Base-by-base conservation (phyloP, 2,113 vertebrate genomes). In the Elephantulus edwardii region DNA sequence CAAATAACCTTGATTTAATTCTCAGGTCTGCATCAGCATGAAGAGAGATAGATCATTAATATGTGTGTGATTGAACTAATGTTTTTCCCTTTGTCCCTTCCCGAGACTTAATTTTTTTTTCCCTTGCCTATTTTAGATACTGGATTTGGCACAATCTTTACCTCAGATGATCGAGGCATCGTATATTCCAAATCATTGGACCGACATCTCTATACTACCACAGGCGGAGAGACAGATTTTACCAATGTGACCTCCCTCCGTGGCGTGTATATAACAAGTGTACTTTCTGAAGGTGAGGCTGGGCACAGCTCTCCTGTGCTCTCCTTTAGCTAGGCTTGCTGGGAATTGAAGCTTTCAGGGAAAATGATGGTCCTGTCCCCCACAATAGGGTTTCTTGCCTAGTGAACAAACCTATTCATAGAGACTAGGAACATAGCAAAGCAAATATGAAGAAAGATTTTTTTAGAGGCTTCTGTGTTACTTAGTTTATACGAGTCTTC, bases 131-230 rank as follows among this genome's bases (percentile, higher is more conserved):
- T 79, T 76, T n/a, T 96, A 99, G 99, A 99, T 94, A 98, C 98
- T 0, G 98, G 98, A 0, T 98, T 97, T 78, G 99, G 99, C 48
- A 99, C 98, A 91, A 98, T 99, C 94, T 99, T 98, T 71, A 98
- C 98, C 26, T 99, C 99, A 0, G 99, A 99, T 0, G 98, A 99
- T 91, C 98, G 98, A 5, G 99, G 99, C 70, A 97, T 98, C n/a
- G 96, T 99, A 26, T 99, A 98, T 94, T 99, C 99, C 44, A 99
- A 99, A 94, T 99, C 99, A 70, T 91, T 99, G 96, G 99, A 99
- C 95, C 97, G 98, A 14, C 99, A 99, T 93, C 98, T 99, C 72
- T 99, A 99, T 54, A 99, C 98, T 33, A 98, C 98, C 78, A 98
- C 98, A 0, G 98, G 98, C 0, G 98, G 98, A 0, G 98, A 99